phyloP scores from a whole-genome alignment of 2,113 vertebrate species.

The Psittacula cyanocephala region DNA sequence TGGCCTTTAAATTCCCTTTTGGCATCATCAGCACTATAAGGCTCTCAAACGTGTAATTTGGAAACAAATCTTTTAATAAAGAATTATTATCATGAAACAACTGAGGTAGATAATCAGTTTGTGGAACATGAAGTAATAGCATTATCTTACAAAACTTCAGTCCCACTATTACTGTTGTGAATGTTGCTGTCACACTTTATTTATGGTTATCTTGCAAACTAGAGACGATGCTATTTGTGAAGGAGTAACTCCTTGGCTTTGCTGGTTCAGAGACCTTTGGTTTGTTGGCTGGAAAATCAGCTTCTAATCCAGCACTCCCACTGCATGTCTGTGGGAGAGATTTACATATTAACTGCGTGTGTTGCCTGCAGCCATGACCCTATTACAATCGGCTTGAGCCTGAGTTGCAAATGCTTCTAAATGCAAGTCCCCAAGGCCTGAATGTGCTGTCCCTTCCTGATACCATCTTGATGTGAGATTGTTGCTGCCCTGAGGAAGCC shows the following conservation, averaged over 20 bases:
- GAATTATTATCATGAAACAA: neutral
- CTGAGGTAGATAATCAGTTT: constrained; percentile 16
- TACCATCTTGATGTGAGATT: neutral
- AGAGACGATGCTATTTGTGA: rapidly evolving
- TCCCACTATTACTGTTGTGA: neutral
- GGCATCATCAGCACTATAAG: neutral
- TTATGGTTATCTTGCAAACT: neutral
- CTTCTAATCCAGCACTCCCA: neutral
- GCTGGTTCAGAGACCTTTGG: neutral
- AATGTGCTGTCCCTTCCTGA: neutral
- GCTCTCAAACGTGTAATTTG: neutral
- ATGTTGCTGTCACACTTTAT: neutral
- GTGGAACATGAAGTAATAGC: neutral
- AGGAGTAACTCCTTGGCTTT: neutral
- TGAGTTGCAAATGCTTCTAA: neutral
- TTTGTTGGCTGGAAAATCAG: neutral
- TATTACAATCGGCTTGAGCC: rapidly evolving
- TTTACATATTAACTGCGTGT: neutral
- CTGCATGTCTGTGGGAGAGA: neutral
- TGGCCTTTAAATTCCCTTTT: neutral
- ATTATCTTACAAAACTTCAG: neutral
- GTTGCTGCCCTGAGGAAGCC: neutral
- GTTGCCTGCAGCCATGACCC: neutral
- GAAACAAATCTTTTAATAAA: constrained; percentile 27
- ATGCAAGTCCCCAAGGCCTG: neutral